A percentile compares a stretch with the other conserved stretches of the same genome.
These are phyloP conservation scores for Polyploca ridens DNA, from an alignment of 2,888 invertebrate genomes.

Conservation along the genomic window DNA sequence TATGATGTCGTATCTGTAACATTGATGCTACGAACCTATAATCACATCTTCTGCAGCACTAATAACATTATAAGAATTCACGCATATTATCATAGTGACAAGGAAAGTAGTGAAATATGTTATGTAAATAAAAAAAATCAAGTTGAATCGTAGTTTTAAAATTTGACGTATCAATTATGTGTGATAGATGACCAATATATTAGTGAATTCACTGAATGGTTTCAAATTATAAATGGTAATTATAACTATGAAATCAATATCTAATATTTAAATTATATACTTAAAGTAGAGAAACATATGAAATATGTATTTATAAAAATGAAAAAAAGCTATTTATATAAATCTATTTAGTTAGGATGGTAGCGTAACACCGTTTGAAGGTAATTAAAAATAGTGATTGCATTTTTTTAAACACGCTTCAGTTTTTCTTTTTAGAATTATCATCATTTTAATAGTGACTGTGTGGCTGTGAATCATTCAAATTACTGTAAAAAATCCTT, in stretches of 20 bases:
- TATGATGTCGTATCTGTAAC: too few species aligned
- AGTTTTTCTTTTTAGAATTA: background rate
- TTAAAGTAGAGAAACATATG: slow-evolving; percentile 27
- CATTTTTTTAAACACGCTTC: background rate
- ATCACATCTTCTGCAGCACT: too few species aligned
- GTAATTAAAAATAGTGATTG: slow-evolving; percentile 20
- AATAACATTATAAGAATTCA: background rate
- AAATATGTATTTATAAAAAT: slow-evolving; percentile 27
- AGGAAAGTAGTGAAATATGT: background rate
- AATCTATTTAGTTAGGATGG: slow-evolving; percentile 22
- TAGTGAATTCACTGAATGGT: slow-evolving; percentile 54
- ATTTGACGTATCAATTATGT: slow-evolving; percentile 68
- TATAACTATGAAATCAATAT: slow-evolving; percentile 28
- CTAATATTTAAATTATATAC: slow-evolving; percentile 30
- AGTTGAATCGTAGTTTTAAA: slow-evolving; percentile 20
- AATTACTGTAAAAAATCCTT: background rate
- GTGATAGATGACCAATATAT: slow-evolving; percentile 79
- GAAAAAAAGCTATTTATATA: slow-evolving; percentile 23
- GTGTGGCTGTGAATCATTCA: slow-evolving; percentile 2
- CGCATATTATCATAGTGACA: background rate
- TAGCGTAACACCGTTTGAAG: slow-evolving; percentile 11
- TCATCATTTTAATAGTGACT: background rate
- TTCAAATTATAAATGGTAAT: slow-evolving; percentile 26
- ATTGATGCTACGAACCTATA: too few species aligned
- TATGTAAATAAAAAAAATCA: background rate